phyloP scores from a whole-genome alignment of 2,113 vertebrate species.

The Forbesichthys papilliferus region DNA sequence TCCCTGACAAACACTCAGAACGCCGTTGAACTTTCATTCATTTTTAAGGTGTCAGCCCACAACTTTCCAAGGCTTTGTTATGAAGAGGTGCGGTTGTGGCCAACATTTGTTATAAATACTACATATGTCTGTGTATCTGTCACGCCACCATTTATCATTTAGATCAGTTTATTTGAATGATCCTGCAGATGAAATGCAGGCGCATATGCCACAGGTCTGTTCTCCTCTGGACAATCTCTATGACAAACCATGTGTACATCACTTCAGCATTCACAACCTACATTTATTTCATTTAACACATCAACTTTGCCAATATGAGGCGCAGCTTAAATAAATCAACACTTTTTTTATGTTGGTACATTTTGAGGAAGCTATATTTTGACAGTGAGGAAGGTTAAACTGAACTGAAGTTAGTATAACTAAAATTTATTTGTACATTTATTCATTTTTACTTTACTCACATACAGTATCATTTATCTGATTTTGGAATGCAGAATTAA shows the following conservation, averaged over 20 bases:
- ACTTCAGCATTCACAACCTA: conserved; percentile 59
- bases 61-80: conserved; percentile 69
- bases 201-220: conserved; percentile 58
- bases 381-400: too few relatives aligned
- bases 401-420: too few relatives aligned
- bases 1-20: conserved; percentile 69
- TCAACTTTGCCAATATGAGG: conserved; percentile 47
- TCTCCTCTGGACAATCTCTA: conserved; percentile 73
- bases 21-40: conserved; percentile 71
- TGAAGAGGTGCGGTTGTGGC: conserved; percentile 50
- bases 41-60: conserved; percentile 62
- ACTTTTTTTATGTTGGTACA: not conserved
- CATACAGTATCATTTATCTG: too few relatives aligned
- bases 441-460: too few relatives aligned
- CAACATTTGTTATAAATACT: conserved; percentile 16
- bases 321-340: conserved; percentile 35
- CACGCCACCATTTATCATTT: conserved; percentile 61
- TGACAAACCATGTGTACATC: conserved; percentile 46
- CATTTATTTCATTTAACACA: conserved; percentile 41
- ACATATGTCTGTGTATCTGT: conserved; percentile 62
- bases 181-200: conserved; percentile 64
- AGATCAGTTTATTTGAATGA: conserved; percentile 73
- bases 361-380: too few relatives aligned
- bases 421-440: too few relatives aligned
- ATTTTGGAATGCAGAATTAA: too few relatives aligned